These are phyloP conservation scores for Oeneis ivallda DNA, from an alignment of 2,888 invertebrate genomes.

Conservation along the genomic window DNA sequence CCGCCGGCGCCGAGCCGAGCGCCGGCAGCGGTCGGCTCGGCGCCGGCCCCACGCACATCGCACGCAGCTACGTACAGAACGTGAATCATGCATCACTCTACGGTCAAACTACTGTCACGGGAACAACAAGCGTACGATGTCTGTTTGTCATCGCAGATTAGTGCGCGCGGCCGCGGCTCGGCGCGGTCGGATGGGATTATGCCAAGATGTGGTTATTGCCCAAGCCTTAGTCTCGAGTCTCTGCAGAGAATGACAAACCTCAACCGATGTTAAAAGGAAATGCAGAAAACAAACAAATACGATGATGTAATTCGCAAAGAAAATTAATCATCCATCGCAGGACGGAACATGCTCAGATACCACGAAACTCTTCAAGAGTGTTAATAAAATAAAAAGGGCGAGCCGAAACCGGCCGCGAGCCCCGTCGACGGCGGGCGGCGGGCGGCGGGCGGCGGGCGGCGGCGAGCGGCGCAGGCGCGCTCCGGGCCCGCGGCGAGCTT, in stretches of 20 bases:
- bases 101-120: slow-evolving; percentile 40
- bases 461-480: slow-evolving; percentile 41
- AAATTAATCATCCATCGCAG: slow-evolving; percentile 52
- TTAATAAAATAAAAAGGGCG: slow-evolving; percentile 48
- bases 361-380: slow-evolving; percentile 55
- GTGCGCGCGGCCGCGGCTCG: slow-evolving; percentile 21
- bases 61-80: slow-evolving; percentile 21
- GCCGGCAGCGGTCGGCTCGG: slow-evolving; percentile 9
- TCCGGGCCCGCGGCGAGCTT: slow-evolving; percentile 33
- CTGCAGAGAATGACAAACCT: slow-evolving; percentile 29
- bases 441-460: too few species aligned
- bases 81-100: slow-evolving; percentile 46
- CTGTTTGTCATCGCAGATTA: slow-evolving; percentile 32
- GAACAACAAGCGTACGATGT: slow-evolving; percentile 39
- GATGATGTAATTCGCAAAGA: slow-evolving; percentile 44
- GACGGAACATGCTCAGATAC: slow-evolving; percentile 61
- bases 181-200: slow-evolving; percentile 17
- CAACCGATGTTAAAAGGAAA: slow-evolving; percentile 34
- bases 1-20: background rate
- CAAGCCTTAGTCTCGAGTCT: slow-evolving; percentile 28
- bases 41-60: background rate
- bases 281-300: slow-evolving; percentile 30
- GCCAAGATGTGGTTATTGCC: slow-evolving; percentile 18
- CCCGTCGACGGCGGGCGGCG: background rate
- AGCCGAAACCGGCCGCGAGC: slow-evolving; percentile 56